Evolutionary conservation across 2,797 vertebrate genomes (phyloP).

Genomic region (Orestias chungarensis): DNA sequence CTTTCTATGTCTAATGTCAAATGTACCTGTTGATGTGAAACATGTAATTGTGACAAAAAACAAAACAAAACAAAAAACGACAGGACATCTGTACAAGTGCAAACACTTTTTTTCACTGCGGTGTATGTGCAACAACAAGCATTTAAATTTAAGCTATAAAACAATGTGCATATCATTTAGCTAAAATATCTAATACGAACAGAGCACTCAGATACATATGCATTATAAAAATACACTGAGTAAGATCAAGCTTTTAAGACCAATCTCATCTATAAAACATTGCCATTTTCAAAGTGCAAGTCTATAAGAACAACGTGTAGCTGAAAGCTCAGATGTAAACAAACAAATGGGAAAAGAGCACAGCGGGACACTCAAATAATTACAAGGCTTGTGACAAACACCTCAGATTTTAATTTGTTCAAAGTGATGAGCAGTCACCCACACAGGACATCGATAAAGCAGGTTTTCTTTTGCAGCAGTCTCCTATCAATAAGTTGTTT

Average conservation of each 20-base stretch:
- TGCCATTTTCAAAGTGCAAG: background rate
- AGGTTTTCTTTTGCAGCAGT: constrained; percentile 20
- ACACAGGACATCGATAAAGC: background rate
- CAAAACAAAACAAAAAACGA: too few species aligned
- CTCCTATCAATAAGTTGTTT: constrained; percentile 19
- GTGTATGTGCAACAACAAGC: background rate
- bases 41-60: too few species aligned
- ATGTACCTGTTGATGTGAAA: too few species aligned
- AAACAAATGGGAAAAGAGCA: background rate
- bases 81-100: too few species aligned
- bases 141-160: background rate
- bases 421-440: constrained; percentile 9
- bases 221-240: background rate
- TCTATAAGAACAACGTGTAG: background rate
- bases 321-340: background rate
- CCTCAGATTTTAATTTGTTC: constrained; percentile 9
- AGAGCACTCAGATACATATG: background rate
- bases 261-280: background rate
- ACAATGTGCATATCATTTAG: background rate
- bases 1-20: too few species aligned
- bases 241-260: background rate
- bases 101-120: too few species aligned
- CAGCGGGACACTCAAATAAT: background rate
- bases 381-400: constrained; percentile 4
- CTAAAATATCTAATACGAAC: background rate